Evolutionary conservation across 2,888 invertebrate species (phyloP).

Genomic region (Amiota mariae): DNA sequence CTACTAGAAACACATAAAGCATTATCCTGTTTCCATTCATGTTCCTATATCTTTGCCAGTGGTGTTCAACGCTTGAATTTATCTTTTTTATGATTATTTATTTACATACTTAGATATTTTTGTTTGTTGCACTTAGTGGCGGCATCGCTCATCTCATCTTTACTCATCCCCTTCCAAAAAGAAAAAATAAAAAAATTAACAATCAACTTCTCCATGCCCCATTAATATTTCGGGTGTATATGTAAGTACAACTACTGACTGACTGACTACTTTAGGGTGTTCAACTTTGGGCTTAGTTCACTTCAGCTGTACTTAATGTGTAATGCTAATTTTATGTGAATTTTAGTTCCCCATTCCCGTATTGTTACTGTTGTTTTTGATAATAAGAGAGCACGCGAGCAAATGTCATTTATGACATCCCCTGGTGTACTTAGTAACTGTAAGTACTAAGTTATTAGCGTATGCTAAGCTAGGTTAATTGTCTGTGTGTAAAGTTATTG

Average conservation of each 20-base stretch:
- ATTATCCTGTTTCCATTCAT: neutral
- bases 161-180: no score
- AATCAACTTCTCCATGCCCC: neutral
- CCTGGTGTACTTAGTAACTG: no score
- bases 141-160: no score
- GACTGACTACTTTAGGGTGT: no score
- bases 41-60: neutral
- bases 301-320: neutral
- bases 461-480: no score
- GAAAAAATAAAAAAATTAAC: no score
- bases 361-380: no score
- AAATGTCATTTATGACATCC: neutral
- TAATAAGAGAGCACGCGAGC: neutral
- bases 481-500: neutral
- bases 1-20: neutral
- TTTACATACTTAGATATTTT: constrained; percentile 13
- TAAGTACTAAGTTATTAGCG: neutral
- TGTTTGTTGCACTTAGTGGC: no score
- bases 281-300: no score
- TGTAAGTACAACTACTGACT: no score
- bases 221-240: neutral
- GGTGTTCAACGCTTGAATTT: neutral
- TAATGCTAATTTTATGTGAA: constrained; percentile 20
- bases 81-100: constrained; percentile 25
- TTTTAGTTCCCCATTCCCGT: no score